Percentiles rank a stretch among this genome's conserved stretches.
phyloP scores from a whole-genome alignment of 1,140 invertebrate genomes.

The Saccostrea cuccullata region DNA sequence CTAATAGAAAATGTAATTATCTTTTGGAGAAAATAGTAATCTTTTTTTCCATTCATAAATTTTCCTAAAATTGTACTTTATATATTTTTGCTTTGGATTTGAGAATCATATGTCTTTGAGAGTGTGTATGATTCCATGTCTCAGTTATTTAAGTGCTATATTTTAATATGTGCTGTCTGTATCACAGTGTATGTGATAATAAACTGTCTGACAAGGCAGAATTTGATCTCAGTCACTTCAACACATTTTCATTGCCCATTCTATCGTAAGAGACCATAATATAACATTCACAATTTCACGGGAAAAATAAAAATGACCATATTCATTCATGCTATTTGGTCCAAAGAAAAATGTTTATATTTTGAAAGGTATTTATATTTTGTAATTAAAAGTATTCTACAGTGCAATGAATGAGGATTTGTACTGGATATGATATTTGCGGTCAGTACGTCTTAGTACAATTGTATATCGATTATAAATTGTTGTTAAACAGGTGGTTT shows the following conservation, averaged over 20 bases:
- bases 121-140: background rate
- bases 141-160: conserved; percentile 14
- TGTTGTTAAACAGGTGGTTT: background rate
- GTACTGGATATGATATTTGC: background rate
- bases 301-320: background rate
- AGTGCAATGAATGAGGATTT: conserved; percentile 1
- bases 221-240: conserved; percentile 1
- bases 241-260: background rate
- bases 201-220: background rate
- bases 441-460: background rate
- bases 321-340: background rate
- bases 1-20: background rate
- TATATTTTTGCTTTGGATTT: background rate
- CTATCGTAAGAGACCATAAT: background rate
- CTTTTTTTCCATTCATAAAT: background rate
- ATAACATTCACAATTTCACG: background rate
- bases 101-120: background rate
- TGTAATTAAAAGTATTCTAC: conserved; percentile 23
- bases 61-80: background rate
- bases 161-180: background rate
- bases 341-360: conserved; percentile 31
- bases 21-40: background rate
- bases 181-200: conserved; percentile 7
- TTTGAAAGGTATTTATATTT: conserved; percentile 24
- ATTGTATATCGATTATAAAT: background rate